Evolutionary conservation across 2,888 invertebrate species (phyloP), one percentile per base, ranked within the genome.

Genomic region (Physocephala rufipes): DNA sequence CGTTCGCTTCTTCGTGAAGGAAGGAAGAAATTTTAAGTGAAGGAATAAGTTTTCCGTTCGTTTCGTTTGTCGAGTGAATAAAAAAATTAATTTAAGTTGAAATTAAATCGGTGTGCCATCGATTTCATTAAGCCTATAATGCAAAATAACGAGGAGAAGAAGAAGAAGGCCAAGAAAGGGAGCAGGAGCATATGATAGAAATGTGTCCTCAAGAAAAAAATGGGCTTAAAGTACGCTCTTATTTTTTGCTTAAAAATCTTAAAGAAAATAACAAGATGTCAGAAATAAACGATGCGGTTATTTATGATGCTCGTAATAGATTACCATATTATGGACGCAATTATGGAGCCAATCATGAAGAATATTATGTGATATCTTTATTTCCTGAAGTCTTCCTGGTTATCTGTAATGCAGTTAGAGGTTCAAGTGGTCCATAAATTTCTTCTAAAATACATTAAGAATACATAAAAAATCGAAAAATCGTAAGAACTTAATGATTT

Each of bases 401-500:
- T 36, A 9, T 36, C 36, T 4, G 9, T 36, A 7, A 36, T 9
- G 36, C 36, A 36, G 36, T 36, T 9, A 7, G 36, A 36, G 9
- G 36, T 36, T 36, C 36, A 36, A 36, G 36, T 24, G 19, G 58
- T 24, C 21, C 58, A 58, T 21, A 58, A 58, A 58, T 24, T 21
- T 24, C 2, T 15, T 21, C 15, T 58, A 15, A 3, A 2, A 21
- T 16, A 7, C 26, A 51, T n/a, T n/a, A n/a, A n/a, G n/a, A n/a
- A n/a, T n/a, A n/a, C n/a, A n/a, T n/a, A n/a, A n/a, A n/a, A n/a
- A n/a, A 16, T n/a, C 16, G 16, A 49, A 45, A 63, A 67, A 24
- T 67, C 59, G 58, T 59, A 59, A n/a, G 67, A 67, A 15, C 61
- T 59, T 59, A 49, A 47, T 59, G 43, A 61, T 21, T 26, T 15